Base-by-base conservation (phyloP, 2,113 vertebrate genomes). In the Malaclemys terrapin region DNA sequence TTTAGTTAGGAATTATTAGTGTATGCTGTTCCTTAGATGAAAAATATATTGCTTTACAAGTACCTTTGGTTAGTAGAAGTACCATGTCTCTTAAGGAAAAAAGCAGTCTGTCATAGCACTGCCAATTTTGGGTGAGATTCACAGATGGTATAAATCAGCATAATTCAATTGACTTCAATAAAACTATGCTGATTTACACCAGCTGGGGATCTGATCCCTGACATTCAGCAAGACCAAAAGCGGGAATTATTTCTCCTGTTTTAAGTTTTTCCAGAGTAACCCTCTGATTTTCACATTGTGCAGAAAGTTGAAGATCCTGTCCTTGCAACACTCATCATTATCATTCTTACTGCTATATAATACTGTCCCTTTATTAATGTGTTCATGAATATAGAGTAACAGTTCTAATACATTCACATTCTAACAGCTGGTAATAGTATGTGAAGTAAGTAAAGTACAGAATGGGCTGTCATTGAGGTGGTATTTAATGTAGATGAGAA, bases 331-430 rank as follows among this genome's bases (percentile, higher is more conserved):
- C 90, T 87, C 88, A 47, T 3, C 72, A 31, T 56, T 82, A 78
- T 54, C 85, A n/a, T 35, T n/a, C 50, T 52, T 91, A 45, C 78
- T 86, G 93, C 59, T 82, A 89, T 52, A 56, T 53, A 92, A 47
- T 84, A 29, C 72, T 53, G 75, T 90, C 80, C 72, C 52, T 29
- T 89, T 16, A 75, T 45, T 42, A 75, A 75, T 25, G n/a, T 89
- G 91, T 56, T 94, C 90, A 87, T 92, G 89, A 92, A 82, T 52
- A 95, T 89, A 85, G 84, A 89, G 47, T 56, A 94, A 65, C 82
- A 89, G 52, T 69, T 69, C 62, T n/a, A 69, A n/a, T 35, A n/a
- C 52, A 57, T 75, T 35, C 80, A 17, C 88, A 50, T 89, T 92
- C 82, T 84, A 92, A 90, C 72, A 90, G 42, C 42, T 89, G 84